Conservation (phyloP, 1,140 invertebrate genomes). For the Drosophila fuyamai region DNA sequence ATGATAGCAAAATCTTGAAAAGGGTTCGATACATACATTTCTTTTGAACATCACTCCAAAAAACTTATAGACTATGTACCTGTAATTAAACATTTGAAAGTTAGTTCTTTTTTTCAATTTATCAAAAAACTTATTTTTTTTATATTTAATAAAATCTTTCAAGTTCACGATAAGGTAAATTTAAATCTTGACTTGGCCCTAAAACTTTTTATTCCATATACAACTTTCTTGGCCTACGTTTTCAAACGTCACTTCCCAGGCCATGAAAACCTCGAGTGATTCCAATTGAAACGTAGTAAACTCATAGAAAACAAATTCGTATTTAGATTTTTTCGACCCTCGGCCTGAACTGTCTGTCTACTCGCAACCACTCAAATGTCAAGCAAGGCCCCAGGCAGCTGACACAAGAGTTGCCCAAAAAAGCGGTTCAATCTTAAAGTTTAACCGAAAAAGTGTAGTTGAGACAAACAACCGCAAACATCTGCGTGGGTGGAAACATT, state of each 20-base stretch:
- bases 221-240: slow-evolving; percentile 12
- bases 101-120: neutral
- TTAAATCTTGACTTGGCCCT: slow-evolving; percentile 9
- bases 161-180: neutral
- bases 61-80: neutral
- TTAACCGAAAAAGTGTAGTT: slow-evolving; percentile 41
- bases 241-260: neutral
- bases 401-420: slow-evolving; percentile 19
- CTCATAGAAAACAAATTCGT: slow-evolving; percentile 17
- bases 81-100: neutral
- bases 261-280: slow-evolving; percentile 21
- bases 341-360: neutral
- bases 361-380: slow-evolving; percentile 26
- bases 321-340: slow-evolving; percentile 24
- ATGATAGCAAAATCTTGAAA: no score
- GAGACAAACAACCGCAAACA: slow-evolving; percentile 64
- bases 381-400: slow-evolving; percentile 19
- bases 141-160: slow-evolving; percentile 8
- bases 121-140: slow-evolving; percentile 4
- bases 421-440: slow-evolving; percentile 33
- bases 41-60: neutral
- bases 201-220: slow-evolving; percentile 13
- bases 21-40: no score
- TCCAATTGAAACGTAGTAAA: slow-evolving; percentile 21
- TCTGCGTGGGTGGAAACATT: slow-evolving; percentile 30